Conservation (phyloP, 2,113 vertebrate genomes). For the Emydocephalus ijimae region DNA sequence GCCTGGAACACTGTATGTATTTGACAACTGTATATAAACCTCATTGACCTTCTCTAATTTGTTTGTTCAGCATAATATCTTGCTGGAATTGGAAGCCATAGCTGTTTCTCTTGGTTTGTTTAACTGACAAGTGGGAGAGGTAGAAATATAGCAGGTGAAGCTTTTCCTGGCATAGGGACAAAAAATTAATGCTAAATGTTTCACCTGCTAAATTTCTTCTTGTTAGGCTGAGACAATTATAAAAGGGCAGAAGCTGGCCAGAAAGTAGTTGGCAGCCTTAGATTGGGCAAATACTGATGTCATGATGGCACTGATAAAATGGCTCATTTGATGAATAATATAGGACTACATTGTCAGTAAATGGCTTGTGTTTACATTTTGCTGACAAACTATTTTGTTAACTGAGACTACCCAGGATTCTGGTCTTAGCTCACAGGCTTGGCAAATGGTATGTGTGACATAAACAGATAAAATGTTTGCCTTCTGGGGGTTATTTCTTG, state of each 20-base stretch:
- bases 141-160: slow-evolving; percentile 19
- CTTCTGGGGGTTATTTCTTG: slow-evolving; percentile 1
- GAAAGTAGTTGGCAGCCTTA: neutral
- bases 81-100: slow-evolving; percentile 31
- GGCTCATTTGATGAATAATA: neutral
- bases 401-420: slow-evolving; percentile 15
- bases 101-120: slow-evolving; percentile 24
- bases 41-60: slow-evolving; percentile 15
- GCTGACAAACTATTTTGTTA: slow-evolving; percentile 12
- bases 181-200: neutral
- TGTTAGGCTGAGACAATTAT: neutral
- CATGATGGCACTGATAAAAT: neutral
- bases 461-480: neutral
- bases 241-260: neutral
- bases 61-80: slow-evolving; percentile 27
- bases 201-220: neutral
- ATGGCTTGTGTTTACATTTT: neutral
- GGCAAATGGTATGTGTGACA: slow-evolving; percentile 5
- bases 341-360: neutral
- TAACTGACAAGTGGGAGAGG: neutral
- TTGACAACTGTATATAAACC: neutral
- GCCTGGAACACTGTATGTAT: neutral
- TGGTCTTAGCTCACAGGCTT: slow-evolving; percentile 5
- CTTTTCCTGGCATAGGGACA: neutral
- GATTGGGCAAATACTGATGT: neutral